Conservation (phyloP, 2,113 vertebrate genomes). For the Glaucidium brasilianum region DNA sequence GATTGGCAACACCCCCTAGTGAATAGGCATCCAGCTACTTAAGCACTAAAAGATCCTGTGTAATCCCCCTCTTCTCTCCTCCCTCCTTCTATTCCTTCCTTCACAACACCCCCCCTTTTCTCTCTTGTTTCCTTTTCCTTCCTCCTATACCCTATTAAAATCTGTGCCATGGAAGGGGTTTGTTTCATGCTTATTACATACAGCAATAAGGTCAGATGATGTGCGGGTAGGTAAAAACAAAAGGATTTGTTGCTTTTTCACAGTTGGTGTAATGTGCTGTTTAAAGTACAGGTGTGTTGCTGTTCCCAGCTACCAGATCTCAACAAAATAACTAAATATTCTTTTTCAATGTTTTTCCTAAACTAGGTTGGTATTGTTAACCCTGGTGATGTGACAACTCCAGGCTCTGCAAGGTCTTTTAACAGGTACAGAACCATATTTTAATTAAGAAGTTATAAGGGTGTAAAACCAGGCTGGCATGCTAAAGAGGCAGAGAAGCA, state of each 20-base stretch:
- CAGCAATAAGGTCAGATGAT: not conserved
- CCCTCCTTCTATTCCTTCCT: not conserved
- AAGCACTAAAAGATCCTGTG: not conserved
- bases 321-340: not conserved
- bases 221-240: not conserved
- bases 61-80: not conserved
- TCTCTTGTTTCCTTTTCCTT: not conserved
- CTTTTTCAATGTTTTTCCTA: not conserved
- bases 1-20: not conserved
- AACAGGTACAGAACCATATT: not conserved
- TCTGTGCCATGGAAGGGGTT: rapidly evolving
- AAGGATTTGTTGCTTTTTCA: not conserved
- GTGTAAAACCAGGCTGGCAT: not conserved
- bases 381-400: not conserved
- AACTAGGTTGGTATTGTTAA: not conserved
- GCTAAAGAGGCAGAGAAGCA: not conserved
- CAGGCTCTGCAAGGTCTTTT: not conserved
- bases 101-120: not conserved
- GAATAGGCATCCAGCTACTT: not conserved
- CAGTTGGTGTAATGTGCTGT: not conserved
- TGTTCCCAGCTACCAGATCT: not conserved
- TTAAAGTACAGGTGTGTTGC: not conserved
- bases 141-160: not conserved
- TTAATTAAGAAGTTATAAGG: not conserved
- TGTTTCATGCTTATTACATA: not conserved